A percentile compares a stretch with the other conserved stretches of the same genome.
phyloP scores from a whole-genome alignment of 2,888 invertebrate genomes.

The Ophion slaviceki region DNA sequence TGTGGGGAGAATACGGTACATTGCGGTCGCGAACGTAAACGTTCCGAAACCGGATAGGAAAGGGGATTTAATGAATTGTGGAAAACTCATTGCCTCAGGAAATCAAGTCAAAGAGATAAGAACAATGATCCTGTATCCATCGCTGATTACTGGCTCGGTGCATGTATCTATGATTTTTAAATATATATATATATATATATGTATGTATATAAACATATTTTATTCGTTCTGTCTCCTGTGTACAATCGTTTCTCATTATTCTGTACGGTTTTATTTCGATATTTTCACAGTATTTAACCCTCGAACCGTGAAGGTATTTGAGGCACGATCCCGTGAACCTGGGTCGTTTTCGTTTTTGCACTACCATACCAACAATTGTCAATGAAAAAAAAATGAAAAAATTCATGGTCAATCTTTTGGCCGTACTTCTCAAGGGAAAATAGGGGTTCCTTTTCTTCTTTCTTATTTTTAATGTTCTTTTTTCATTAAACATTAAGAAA shows the following conservation, averaged over 20 bases:
- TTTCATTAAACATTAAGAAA: no score
- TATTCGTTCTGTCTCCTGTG: constrained; percentile 30
- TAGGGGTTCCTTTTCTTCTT: no score
- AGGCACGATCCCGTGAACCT: no score
- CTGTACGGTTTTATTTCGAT: neutral
- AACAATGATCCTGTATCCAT: neutral
- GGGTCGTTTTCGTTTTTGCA: no score
- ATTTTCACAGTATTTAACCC: neutral
- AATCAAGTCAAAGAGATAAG: neutral
- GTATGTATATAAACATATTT: constrained; percentile 11
- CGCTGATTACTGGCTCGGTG: neutral
- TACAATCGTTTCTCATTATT: neutral
- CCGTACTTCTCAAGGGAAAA: no score
- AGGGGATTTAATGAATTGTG: neutral
- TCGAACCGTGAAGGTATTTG: no score
- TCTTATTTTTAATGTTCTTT: no score
- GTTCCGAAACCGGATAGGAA: neutral
- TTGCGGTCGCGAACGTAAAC: neutral
- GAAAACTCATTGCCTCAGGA: neutral
- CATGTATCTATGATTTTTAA: constrained; percentile 50
- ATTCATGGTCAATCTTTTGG: no score
- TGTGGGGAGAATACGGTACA: neutral
- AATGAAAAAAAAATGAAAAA: no score
- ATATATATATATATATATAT: constrained; percentile 21
- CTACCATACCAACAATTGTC: no score